phyloP scores from a whole-genome alignment of 2,113 vertebrate species.

The Oreotrochilus melanogaster region DNA sequence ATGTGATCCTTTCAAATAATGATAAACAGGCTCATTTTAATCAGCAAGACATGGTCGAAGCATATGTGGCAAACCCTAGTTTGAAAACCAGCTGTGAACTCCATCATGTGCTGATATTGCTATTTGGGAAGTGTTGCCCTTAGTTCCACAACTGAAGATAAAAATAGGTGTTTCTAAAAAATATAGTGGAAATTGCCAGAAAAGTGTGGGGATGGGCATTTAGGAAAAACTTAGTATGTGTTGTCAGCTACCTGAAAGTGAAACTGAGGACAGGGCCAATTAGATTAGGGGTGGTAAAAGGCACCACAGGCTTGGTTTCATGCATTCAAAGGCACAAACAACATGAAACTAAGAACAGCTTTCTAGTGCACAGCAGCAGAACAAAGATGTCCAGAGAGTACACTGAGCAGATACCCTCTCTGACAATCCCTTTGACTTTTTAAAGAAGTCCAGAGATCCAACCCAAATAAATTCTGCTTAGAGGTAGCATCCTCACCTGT shows the following conservation, averaged over 20 bases:
- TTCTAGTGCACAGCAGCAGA: not conserved
- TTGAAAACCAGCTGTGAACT: not conserved
- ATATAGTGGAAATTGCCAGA: not conserved
- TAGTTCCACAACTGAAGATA: not conserved
- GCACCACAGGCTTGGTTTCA: not conserved
- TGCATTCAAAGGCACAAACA: not conserved
- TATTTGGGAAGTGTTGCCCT: not conserved
- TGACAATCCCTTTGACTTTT: not conserved
- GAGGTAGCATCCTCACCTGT: not conserved
- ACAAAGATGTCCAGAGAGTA: not conserved
- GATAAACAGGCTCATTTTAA: not conserved
- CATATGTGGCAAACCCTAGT: not conserved
- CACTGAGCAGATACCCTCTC: not conserved
- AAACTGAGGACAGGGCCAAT: not conserved
- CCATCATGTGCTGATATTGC: not conserved
- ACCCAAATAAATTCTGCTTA: not conserved
- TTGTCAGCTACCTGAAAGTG: not conserved
- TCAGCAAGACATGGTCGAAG: slow-evolving; percentile 3
- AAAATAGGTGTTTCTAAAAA: not conserved
- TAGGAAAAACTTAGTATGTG: not conserved
- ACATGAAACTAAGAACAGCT: not conserved
- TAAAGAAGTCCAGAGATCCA: not conserved
- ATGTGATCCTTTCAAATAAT: not conserved
- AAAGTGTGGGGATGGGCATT: not conserved
- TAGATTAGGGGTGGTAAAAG: not conserved